Evolutionary conservation across 2,113 vertebrate species (phyloP).

Genomic region (Caranx ignobilis): DNA sequence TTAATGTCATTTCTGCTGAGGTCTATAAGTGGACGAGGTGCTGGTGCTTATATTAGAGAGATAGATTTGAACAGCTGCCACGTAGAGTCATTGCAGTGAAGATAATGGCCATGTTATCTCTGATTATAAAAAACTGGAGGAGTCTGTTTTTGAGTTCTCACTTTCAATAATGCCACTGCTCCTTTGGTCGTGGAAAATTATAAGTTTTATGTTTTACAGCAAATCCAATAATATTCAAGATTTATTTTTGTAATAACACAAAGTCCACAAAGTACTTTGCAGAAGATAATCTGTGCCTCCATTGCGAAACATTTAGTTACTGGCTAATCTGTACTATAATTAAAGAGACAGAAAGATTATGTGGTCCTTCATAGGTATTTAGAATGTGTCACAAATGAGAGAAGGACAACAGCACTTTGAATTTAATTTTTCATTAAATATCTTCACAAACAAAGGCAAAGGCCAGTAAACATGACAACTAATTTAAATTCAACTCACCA

Average conservation of each 20-base stretch:
- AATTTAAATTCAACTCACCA: background rate
- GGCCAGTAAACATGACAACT: background rate
- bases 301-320: slow-evolving; percentile 4
- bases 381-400: background rate
- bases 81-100: slow-evolving; percentile 43
- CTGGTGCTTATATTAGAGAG: slow-evolving; percentile 52
- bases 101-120: slow-evolving; percentile 44
- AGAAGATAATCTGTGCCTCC: slow-evolving; percentile 16
- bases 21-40: slow-evolving; percentile 33
- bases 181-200: slow-evolving; percentile 27
- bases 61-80: slow-evolving; percentile 60
- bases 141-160: slow-evolving; percentile 7
- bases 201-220: slow-evolving; percentile 23
- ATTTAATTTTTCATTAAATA: background rate
- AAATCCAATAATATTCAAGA: slow-evolving; percentile 41
- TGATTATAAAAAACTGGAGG: slow-evolving; percentile 29
- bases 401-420: background rate
- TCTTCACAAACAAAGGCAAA: background rate
- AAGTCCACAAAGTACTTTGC: background rate
- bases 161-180: background rate
- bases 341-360: slow-evolving; percentile 11
- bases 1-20: slow-evolving; percentile 52
- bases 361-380: background rate
- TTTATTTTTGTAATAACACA: slow-evolving; percentile 55
- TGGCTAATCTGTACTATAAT: slow-evolving; percentile 22